Base-by-base conservation (phyloP, 1,140 invertebrate species). In the Magallana gigas region DNA sequence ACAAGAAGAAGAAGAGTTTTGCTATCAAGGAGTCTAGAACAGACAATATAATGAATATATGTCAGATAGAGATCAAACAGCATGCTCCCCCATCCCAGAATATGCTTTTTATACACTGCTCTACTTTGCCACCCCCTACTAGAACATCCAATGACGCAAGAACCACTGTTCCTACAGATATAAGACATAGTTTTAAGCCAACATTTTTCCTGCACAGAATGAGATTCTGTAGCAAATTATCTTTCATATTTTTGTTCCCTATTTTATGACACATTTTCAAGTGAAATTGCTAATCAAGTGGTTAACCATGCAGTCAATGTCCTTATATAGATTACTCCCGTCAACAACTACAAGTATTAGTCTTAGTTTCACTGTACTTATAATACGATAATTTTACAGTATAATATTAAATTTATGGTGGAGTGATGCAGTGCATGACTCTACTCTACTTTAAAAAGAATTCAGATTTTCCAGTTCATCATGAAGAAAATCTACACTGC, bases 1-100 rank as follows among this genome's bases (percentile, higher is more conserved):
- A 48, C 36, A 48, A 36, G 5, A 36, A 36, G 36, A 36, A 36
- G 36, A 36, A 36, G 1, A 36, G 36, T 2, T 4, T 48, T 48
- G 36, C 36, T 48, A 48, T 48, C 36, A 48, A 48, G 36, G 5
- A 14, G 23, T 29, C 8, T 29, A 11, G 36, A 12, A 29, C 36
- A 36, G 18, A 76, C 68, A 36, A 76, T 29, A 48, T 48, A 48
- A 48, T 48, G 36, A 48, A 48, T 48, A 71, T 29, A 76, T 76
- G 68, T 76, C 68, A 36, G 68, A 76, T 76, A 76, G 23, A 23
- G 9, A 76, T 76, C 68, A 76, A 18, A 12, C 68, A 29, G 68
- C 18, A 76, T 76, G 68, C 68, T 76, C 68, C 68, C 23, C 68
- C 23, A 76, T 76, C 18, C 68, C 9, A 12, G 14, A 16, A 64